Percentiles rank a stretch among this genome's conserved stretches.
These are phyloP conservation scores for Garra rufa DNA, from an alignment of 2,113 vertebrate species.

Conservation along the genomic window DNA sequence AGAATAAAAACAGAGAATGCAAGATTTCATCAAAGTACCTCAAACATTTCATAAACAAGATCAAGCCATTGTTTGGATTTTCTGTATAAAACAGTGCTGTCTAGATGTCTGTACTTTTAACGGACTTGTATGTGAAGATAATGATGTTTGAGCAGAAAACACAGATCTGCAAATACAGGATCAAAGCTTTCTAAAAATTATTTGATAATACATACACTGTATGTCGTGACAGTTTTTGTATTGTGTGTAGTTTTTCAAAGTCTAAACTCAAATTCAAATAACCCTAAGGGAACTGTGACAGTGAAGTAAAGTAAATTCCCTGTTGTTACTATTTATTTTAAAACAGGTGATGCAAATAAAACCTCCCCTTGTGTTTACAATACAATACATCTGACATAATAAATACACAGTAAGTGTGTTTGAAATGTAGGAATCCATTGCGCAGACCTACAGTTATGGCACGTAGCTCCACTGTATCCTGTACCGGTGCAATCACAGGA, in stretches of 20 bases:
- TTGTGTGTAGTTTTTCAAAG: background rate
- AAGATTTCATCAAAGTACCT: background rate
- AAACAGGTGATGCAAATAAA: too few species aligned
- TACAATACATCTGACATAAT: background rate
- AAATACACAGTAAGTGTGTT: background rate
- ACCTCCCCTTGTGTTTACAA: too few species aligned
- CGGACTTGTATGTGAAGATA: too few species aligned
- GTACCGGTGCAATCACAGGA: slow-evolving; percentile 88
- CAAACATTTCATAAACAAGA: slow-evolving; percentile 30
- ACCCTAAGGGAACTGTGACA: background rate
- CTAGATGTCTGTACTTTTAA: slow-evolving; percentile 12
- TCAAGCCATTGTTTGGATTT: background rate
- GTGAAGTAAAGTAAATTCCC: background rate
- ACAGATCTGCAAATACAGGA: background rate
- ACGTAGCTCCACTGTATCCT: slow-evolving; percentile 84
- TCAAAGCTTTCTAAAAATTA: background rate
- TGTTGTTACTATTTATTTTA: too few species aligned
- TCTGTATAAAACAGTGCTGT: slow-evolving; percentile 10
- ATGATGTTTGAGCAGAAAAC: background rate
- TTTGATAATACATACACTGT: background rate
- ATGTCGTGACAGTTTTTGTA: background rate
- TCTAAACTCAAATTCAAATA: background rate
- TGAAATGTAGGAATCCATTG: slow-evolving; percentile 21
- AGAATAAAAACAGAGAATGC: slow-evolving; percentile 11
- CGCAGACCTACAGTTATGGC: slow-evolving; percentile 88